phyloP scores from a whole-genome alignment of 1,140 invertebrate genomes.

The Sinonovacula constricta region DNA sequence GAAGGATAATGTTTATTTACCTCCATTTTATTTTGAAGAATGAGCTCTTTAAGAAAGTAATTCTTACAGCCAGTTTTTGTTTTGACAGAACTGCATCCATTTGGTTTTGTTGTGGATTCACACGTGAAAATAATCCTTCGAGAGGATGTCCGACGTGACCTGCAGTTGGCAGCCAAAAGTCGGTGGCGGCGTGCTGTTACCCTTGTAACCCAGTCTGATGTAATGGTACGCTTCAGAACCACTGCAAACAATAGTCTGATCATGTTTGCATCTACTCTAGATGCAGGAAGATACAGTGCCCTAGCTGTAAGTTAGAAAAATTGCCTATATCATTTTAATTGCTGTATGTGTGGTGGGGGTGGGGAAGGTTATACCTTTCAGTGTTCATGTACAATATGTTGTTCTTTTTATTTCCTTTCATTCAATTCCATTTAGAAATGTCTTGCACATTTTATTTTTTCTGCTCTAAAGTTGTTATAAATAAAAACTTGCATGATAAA shows the following conservation, averaged over 20 bases:
- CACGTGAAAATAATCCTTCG: constrained; percentile 89
- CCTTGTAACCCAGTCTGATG: constrained; percentile 63
- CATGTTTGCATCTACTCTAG: constrained; percentile 76
- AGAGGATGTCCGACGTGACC: constrained; percentile 86
- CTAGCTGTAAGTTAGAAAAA: constrained; percentile 63
- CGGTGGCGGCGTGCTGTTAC: constrained; percentile 47
- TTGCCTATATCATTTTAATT: too few relatives aligned
- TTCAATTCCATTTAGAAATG: too few relatives aligned
- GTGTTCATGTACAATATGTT: too few relatives aligned
- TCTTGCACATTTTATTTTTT: too few relatives aligned
- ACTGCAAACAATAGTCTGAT: constrained; percentile 87
- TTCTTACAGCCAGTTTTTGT: constrained; percentile 34
- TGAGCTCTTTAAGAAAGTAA: too few relatives aligned
- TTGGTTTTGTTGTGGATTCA: constrained; percentile 87
- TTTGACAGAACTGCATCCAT: constrained; percentile 85
- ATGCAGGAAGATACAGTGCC: constrained; percentile 27
- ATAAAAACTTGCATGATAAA: too few relatives aligned
- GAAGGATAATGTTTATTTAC: too few relatives aligned
- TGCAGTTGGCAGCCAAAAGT: constrained; percentile 79
- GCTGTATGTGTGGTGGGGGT: too few relatives aligned
- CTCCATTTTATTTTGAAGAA: too few relatives aligned
- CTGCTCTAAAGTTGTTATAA: too few relatives aligned
- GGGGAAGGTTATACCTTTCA: too few relatives aligned
- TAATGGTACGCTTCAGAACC: constrained; percentile 91
- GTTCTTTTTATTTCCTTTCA: too few relatives aligned